Conservation (phyloP, 2,113 vertebrate species). For the Pelecanoides urinatrix region DNA sequence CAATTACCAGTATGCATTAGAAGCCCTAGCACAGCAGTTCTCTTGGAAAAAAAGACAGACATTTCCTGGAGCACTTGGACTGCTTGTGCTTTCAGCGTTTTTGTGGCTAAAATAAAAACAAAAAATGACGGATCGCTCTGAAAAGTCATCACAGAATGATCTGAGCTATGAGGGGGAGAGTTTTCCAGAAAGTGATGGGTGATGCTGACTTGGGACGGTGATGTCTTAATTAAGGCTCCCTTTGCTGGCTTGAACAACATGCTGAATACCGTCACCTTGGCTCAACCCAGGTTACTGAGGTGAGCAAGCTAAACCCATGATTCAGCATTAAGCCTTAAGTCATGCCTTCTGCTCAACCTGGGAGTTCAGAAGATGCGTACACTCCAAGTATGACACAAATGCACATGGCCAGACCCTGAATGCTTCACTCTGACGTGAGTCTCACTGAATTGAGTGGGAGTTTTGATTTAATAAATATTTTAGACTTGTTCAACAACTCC, state of each 20-base stretch:
- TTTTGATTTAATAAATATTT: background rate
- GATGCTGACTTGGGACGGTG: background rate
- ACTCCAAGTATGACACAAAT: background rate
- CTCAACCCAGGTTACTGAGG: background rate
- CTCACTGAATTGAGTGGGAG: background rate
- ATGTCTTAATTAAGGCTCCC: background rate
- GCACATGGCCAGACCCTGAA: background rate
- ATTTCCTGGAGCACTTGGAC: slow-evolving; percentile 46
- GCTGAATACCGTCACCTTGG: background rate
- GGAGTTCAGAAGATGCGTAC: background rate
- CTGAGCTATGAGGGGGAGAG: background rate
- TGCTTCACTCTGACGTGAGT: background rate
- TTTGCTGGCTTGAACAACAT: background rate
- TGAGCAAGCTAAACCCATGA: background rate
- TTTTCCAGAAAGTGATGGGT: background rate
- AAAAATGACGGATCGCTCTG: background rate
- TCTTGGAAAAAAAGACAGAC: background rate
- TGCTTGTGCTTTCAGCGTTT: background rate
- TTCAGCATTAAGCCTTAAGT: background rate
- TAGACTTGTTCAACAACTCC: background rate
- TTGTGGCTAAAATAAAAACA: slow-evolving; percentile 44
- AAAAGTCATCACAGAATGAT: slow-evolving; percentile 4
- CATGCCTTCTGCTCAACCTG: background rate
- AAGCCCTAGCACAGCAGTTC: slow-evolving; percentile 46
- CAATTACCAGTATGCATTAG: slow-evolving; percentile 21